Conservation (phyloP, 2,797 vertebrate genomes). For the Bradypus variegatus region DNA sequence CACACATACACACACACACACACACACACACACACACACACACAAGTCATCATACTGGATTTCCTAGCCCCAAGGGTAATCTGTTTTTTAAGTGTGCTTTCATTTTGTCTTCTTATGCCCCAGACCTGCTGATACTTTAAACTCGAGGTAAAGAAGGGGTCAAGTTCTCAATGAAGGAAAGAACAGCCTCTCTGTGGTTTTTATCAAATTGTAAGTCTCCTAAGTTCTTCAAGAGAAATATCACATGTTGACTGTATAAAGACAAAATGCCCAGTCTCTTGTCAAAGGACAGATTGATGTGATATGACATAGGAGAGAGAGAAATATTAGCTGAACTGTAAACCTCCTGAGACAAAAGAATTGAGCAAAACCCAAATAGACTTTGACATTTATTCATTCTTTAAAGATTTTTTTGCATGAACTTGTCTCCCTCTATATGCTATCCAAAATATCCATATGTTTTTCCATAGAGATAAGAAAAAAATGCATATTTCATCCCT, state of each 20-base stretch:
- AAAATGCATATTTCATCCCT: not conserved
- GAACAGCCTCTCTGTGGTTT: not conserved
- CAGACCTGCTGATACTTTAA: not conserved
- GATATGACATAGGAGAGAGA: not conserved
- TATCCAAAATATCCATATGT: conserved; percentile 1
- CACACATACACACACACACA: not conserved
- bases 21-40: too few relatives aligned
- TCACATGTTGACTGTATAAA: not conserved
- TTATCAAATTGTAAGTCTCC: not conserved
- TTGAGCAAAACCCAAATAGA: not conserved
- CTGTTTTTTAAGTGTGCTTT: not conserved
- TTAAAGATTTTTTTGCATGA: not conserved
- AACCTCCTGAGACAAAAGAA: conserved; percentile 23
- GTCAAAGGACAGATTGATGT: conserved; percentile 21
- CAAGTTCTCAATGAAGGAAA: not conserved
- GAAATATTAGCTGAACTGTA: conserved; percentile 27
- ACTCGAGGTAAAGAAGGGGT: not conserved
- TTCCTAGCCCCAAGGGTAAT: not conserved
- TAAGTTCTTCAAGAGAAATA: conserved; percentile 19
- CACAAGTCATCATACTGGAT: not conserved
- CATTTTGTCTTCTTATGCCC: not conserved
- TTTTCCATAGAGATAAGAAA: conserved; percentile 17
- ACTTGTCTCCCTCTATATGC: not conserved
- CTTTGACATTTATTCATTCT: conserved; percentile 41
- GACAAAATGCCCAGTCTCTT: not conserved